phyloP scores from a whole-genome alignment of 1,140 invertebrate species.

The Dinoponera quadriceps region DNA sequence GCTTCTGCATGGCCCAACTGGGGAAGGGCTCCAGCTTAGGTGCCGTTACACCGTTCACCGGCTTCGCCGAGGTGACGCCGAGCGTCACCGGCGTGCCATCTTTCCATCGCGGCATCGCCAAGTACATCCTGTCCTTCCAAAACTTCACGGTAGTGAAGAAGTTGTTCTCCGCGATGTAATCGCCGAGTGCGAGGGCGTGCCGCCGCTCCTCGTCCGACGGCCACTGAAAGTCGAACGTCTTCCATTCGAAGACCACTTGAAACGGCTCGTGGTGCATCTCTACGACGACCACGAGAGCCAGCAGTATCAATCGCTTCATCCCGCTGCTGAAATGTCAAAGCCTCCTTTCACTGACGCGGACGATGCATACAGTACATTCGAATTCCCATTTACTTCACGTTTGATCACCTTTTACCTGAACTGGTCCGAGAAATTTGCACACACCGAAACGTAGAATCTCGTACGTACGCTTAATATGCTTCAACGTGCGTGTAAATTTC shows the following conservation, averaged over 20 bases:
- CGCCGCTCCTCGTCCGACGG: conserved; percentile 80
- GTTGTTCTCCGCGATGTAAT: conserved; percentile 88
- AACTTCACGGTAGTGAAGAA: conserved; percentile 88
- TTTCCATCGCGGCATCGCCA: conserved; percentile 89
- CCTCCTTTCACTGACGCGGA: conserved; percentile 1
- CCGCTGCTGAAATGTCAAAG: not conserved
- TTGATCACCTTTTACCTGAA: too few species aligned
- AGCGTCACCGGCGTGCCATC: conserved; percentile 89
- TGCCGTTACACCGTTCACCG: conserved; percentile 84
- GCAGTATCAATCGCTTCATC: conserved; percentile 53
- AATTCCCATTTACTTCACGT: too few species aligned
- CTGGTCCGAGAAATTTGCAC: too few species aligned
- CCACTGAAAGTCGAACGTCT: conserved; percentile 81
- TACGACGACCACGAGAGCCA: conserved; percentile 43
- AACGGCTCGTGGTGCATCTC: conserved; percentile 82
- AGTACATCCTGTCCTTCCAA: conserved; percentile 87
- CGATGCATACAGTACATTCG: too few species aligned
- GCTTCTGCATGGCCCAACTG: conserved; percentile 88
- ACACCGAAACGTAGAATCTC: too few species aligned
- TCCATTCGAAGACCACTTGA: conserved; percentile 84
- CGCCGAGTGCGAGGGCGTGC: conserved; percentile 82
- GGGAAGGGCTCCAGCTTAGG: conserved; percentile 89
- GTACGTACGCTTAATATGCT: too few species aligned
- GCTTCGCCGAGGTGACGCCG: conserved; percentile 85
- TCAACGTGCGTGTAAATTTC: too few species aligned